phyloP scores from a whole-genome alignment of 2,113 vertebrate genomes.

The Chlorodrepanis virens region DNA sequence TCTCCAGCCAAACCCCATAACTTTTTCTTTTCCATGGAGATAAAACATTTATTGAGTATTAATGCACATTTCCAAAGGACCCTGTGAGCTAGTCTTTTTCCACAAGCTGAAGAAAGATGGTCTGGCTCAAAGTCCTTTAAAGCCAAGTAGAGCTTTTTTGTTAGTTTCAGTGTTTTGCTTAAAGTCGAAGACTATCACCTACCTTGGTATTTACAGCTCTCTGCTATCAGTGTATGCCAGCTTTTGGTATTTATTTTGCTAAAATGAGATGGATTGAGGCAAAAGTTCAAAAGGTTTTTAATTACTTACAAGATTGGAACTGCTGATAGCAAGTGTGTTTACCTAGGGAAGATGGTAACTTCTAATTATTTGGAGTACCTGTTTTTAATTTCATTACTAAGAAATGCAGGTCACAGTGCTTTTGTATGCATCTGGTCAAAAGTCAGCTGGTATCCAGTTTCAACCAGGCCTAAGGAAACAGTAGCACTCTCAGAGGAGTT shows the following conservation, averaged over 20 bases:
- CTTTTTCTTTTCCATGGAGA: background rate
- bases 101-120: background rate
- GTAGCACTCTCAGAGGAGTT: background rate
- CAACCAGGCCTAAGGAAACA: background rate
- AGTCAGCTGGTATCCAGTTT: background rate
- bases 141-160: background rate
- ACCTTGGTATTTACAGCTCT: background rate
- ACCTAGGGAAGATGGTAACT: background rate
- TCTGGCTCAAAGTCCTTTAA: background rate
- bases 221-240: background rate
- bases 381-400: background rate
- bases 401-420: background rate
- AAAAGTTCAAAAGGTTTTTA: slow-evolving; percentile 35
- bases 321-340: background rate
- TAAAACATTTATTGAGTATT: background rate
- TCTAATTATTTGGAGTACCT: background rate
- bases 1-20: background rate
- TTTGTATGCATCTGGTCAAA: background rate
- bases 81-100: background rate
- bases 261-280: background rate
- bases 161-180: background rate
- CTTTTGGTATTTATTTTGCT: slow-evolving; percentile 8
- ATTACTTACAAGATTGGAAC: background rate
- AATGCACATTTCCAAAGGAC: background rate
- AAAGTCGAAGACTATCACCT: background rate